Evolutionary conservation across 1,140 invertebrate species (phyloP), one percentile per base, ranked within the genome.

Genomic region (Liolophura sinensis): DNA sequence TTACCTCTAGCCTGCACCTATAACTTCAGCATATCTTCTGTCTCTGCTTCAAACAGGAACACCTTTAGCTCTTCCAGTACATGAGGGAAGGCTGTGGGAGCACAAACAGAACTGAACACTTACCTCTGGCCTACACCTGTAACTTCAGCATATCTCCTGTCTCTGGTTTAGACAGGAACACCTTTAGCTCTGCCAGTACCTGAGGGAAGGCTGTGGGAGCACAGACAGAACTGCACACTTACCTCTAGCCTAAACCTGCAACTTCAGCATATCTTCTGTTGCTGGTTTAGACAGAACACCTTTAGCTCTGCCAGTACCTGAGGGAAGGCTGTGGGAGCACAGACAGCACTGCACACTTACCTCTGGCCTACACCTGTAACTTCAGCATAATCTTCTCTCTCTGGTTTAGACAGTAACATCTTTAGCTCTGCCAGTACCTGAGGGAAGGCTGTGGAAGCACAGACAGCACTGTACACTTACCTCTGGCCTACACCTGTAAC

Each of bases 1-100:
- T 83, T 78, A 91, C 90, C 90, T 72, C 91, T 85, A 12, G 91
- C 88, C 79, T 92, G 90, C 67, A 90, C 85, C 75, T 91, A 89
- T 62, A 92, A 78, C 72, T 87, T 86, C 72, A 85, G 82, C 27
- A 82, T 86, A 58, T 89, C 88, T 60, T 81, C 82, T n/a, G 52
- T 11, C 1, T 79, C 79, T 16, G 86, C 82, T 12, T 66, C 68
- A 16, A 86, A 81, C 25, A 92, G 83, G 77, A 91, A 92, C 0
- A 79, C 70, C 78, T 90, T 87, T n/a, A 94, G 82, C 62, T 89
- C 86, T 25, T 87, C 83, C 57, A 93, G 88, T 15, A 92, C 88
- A 69, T 85, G 86, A 50, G 86, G 83, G 74, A 93, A 93, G 77
- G n/a, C n/a, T n/a, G n/a, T n/a, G n/a, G n/a, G n/a, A n/a, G n/a